Percentiles rank a stretch among this genome's conserved stretches.
Evolutionary conservation across 2,797 vertebrate species (phyloP).

Genomic region (Pseudochirops cupreus): DNA sequence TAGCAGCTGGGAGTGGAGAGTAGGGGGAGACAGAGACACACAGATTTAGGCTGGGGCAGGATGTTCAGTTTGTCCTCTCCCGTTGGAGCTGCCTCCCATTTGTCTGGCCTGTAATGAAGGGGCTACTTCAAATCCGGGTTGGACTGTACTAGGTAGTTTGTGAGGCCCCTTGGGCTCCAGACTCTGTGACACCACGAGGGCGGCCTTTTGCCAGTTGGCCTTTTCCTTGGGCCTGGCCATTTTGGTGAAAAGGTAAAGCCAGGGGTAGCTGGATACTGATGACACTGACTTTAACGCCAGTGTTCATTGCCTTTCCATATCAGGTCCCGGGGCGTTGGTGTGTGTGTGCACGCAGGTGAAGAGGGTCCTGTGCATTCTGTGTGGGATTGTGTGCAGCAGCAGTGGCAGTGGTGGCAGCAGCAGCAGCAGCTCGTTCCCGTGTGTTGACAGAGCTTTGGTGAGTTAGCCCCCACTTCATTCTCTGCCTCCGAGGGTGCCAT

Average conservation of each 20-base stretch:
- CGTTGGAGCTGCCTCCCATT: background rate
- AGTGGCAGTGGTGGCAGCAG: rapidly evolving
- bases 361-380: background rate
- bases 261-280: background rate
- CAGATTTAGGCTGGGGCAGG: background rate
- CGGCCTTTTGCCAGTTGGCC: background rate
- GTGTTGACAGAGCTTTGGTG: conserved; percentile 30
- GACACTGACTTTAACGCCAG: background rate
- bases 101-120: background rate
- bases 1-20: background rate
- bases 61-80: background rate
- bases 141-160: background rate
- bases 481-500: conserved; percentile 40
- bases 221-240: background rate
- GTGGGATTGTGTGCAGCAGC: background rate
- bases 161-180: background rate
- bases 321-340: background rate
- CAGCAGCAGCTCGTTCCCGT: conserved; percentile 2
- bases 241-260: background rate
- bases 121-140: background rate
- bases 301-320: background rate
- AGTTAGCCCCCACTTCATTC: conserved; percentile 41
- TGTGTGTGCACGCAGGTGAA: background rate
- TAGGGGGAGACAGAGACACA: background rate
- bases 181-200: background rate